These are phyloP conservation scores for Myotis daubentonii DNA, from an alignment of 2,797 vertebrate genomes.

Conservation along the genomic window DNA sequence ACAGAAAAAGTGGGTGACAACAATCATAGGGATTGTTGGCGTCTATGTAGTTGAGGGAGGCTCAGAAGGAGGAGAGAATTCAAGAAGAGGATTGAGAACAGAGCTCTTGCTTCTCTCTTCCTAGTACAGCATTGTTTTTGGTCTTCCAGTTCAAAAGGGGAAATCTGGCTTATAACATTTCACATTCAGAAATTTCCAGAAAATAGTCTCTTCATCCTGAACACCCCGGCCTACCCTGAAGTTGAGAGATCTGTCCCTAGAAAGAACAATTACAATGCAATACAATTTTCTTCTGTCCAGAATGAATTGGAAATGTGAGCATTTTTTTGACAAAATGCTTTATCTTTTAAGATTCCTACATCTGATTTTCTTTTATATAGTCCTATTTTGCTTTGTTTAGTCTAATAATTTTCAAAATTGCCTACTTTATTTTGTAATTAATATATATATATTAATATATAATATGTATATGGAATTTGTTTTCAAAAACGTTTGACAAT, in stretches of 20 bases:
- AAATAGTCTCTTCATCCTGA: not conserved
- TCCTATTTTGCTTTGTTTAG: conserved; percentile 34
- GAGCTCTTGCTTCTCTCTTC: not conserved
- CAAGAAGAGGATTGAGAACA: not conserved
- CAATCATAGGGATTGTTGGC: not conserved
- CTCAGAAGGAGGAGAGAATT: not conserved
- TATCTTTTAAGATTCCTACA: not conserved
- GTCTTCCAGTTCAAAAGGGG: not conserved
- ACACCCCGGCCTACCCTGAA: not conserved
- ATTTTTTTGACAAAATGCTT: not conserved
- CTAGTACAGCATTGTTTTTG: not conserved
- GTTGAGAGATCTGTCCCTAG: not conserved
- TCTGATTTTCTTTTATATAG: conserved; percentile 16
- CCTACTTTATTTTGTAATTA: not conserved
- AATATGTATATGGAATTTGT: not conserved
- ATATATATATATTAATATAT: not conserved
- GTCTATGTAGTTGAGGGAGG: not conserved
- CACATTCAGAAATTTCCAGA: conserved; percentile 13
- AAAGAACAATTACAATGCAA: not conserved
- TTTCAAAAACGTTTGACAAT: conserved; percentile 26
- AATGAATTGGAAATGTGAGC: not conserved
- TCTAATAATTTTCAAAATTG: conserved; percentile 15
- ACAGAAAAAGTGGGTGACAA: not conserved
- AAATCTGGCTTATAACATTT: conserved; percentile 6
- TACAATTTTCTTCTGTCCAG: not conserved